Conservation (phyloP, 1,140 invertebrate species). For the Pseudomyrmex cubaensis region DNA sequence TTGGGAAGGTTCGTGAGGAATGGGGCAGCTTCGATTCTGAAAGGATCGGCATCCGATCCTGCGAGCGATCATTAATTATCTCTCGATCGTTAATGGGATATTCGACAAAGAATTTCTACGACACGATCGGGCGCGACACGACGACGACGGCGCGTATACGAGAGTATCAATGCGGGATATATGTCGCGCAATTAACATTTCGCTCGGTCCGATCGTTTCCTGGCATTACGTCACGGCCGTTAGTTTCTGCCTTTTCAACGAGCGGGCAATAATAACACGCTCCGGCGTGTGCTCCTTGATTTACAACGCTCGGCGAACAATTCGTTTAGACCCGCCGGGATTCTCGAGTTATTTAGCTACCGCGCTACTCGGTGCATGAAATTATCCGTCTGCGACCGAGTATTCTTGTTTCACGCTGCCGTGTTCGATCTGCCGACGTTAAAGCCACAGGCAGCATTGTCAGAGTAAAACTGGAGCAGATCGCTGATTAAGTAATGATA, state of each 20-base stretch:
- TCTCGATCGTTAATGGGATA: conserved; percentile 10
- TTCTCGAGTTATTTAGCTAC: conserved; percentile 24
- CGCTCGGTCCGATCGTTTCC: conserved; percentile 27
- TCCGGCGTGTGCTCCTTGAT: conserved; percentile 14
- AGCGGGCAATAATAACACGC: conserved; percentile 4
- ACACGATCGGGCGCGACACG: neutral
- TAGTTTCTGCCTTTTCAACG: conserved; percentile 5
- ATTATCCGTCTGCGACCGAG: conserved; percentile 46
- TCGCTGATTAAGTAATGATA: conserved; percentile 56
- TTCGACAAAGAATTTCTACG: conserved; percentile 24
- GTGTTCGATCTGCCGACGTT: conserved; percentile 42
- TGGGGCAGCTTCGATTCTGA: neutral
- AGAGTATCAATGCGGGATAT: conserved; percentile 16
- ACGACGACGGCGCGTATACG: conserved; percentile 2
- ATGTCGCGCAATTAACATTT: conserved; percentile 58
- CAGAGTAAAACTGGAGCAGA: conserved; percentile 46
- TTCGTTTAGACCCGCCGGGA: conserved; percentile 40
- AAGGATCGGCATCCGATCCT: neutral
- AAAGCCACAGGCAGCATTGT: conserved; percentile 34
- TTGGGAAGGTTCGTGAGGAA: neutral
- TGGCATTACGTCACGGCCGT: conserved; percentile 27
- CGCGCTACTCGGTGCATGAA: conserved; percentile 52
- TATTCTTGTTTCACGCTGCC: conserved; percentile 39
- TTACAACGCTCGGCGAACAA: conserved; percentile 41
- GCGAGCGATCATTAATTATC: conserved; percentile 1